Percentiles rank a stretch among this genome's conserved stretches.
These are phyloP conservation scores for Murina feae DNA, from an alignment of 2,113 vertebrate genomes.

Conservation along the genomic window DNA sequence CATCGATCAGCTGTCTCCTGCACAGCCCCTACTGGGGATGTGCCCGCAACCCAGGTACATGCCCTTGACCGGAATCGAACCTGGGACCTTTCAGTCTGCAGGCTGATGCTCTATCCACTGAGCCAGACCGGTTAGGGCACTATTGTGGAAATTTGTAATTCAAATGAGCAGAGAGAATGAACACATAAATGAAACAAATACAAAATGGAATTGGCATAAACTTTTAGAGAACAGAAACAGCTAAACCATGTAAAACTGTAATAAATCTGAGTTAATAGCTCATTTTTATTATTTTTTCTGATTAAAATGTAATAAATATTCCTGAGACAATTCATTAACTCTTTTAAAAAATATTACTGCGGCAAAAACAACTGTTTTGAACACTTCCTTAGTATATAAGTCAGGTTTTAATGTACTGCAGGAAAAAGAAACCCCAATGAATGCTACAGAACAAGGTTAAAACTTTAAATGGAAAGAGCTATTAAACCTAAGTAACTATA, in stretches of 20 bases:
- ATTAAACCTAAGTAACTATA: neutral
- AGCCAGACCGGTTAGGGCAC: no score
- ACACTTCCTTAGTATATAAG: neutral
- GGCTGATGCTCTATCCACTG: no score
- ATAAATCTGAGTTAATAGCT: neutral
- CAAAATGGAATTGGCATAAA: neutral
- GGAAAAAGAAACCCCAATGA: neutral
- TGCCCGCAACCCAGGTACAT: no score
- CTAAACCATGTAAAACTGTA: neutral
- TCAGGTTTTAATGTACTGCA: neutral
- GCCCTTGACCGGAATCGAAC: no score
- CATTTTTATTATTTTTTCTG: neutral
- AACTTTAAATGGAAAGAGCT: neutral
- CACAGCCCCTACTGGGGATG: no score
- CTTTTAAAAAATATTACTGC: neutral
- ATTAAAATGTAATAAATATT: conserved; percentile 8
- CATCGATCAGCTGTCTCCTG: no score
- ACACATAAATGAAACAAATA: neutral
- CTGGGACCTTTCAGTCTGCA: no score
- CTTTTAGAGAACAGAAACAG: neutral
- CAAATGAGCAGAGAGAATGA: neutral
- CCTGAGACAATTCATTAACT: neutral
- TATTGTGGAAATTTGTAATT: neutral
- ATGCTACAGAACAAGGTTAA: neutral
- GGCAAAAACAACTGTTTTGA: neutral